Evolutionary conservation across 2,797 vertebrate species (phyloP), one percentile per base, ranked within the genome.

Genomic region (Coreius guichenoti): DNA sequence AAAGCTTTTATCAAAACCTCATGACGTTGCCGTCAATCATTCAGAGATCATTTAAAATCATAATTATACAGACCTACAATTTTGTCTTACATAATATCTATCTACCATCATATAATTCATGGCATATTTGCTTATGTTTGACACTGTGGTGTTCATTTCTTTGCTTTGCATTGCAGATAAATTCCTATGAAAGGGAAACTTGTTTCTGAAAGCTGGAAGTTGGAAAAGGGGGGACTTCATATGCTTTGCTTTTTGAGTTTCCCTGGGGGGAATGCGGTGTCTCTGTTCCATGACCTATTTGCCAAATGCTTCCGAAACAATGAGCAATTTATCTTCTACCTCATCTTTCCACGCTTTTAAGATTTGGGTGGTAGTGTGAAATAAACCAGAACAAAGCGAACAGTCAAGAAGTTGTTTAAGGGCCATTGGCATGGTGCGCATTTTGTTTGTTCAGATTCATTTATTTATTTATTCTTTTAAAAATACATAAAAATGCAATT

Each of bases 231-330:
- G 23, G 17, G 69, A 29, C 69, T 51, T 80, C 74, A 54, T 61
- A 23, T 1, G 1, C 93, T 93, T 91, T 91, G 82, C 87, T 79
- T 87, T 89, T 90, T 91, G 88, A 86, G 87, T 87, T 94, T 90
- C 90, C 92, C 87, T 85, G 90, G 92, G 93, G 91, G 92, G 90
- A 91, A 92, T 90, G 88, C 84, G 89, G 89, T 91, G 91, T 93
- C 91, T 95, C 87, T 88, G 86, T 91, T 92, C 90, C 90, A 90
- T 89, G 86, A 92, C 86, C 47, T 86, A 72, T 90, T 61, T 90
- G 91, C 91, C 93, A 92, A 91, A 91, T 89, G 89, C 89, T 89
- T 92, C 90, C 76, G 84, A 92, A 94, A 95, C 94, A 95, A 95
- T 92, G 91, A 87, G 83, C 76, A 61, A 92, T 95, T 95, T 93